Base-by-base conservation (phyloP, 2,113 vertebrate genomes). In the Alaudala cheleensis region DNA sequence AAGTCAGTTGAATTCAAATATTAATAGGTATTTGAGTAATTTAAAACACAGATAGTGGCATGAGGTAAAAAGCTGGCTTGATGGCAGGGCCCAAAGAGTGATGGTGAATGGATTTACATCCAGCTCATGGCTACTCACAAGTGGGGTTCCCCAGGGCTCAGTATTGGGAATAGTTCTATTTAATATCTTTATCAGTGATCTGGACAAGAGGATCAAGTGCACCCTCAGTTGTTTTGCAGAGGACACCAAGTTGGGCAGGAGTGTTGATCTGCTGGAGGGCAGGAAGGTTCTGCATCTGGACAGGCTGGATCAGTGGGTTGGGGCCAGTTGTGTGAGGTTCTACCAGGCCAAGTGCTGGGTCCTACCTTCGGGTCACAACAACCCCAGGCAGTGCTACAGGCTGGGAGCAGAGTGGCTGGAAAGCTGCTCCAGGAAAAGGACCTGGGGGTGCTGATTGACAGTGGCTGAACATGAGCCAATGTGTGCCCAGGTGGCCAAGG, bases 301-400 rank as follows among this genome's bases (percentile, higher is more conserved):
- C 80, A 71, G 80, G 44, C 57, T 57, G 80, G 19, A 17, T 50
- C 5, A 1, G 3, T 50, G 37, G 28, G 22, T 5, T 19, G 21
- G 8, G 29, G 22, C 25, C 12, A 33, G 0, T 4, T 9, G 31
- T 28, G 9, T 37, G 72, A 64, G 15, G 50, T 37, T 56, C 34
- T 24, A 6, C 10, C 7, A 8, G 23, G 23, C 13, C 20, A 4
- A 18, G 23, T 29, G 15, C 4, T 0, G 1, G 3, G 23, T 50
- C 23, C 80, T 57, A 49, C 31, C 17, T 18, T 44, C 50, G 23
- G 34, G 23, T 50, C 34, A 29, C 50, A 65, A 6, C 13, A 29
- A 2, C 37, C 34, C 37, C 37, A 29, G 33, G 42, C 49, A 77
- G 23, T 0, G 1, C 47, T 14, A 3, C n/a, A 45, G 47, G 54